Base-by-base conservation (phyloP, 2,888 invertebrate genomes). In the Hypercompe scribonia region DNA sequence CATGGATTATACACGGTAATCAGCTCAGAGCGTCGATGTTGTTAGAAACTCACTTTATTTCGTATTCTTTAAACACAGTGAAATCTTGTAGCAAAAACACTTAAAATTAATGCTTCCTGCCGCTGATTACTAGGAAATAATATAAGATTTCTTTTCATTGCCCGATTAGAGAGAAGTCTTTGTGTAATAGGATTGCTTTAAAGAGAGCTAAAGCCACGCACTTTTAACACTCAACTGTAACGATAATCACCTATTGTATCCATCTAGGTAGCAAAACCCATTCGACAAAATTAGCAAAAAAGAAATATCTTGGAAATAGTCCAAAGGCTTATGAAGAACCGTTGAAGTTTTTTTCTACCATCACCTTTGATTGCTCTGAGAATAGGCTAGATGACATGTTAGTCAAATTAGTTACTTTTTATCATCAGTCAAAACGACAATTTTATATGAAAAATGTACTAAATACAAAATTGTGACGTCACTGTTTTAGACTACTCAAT, bases 281-380 rank as follows among this genome's bases (percentile, higher is more conserved):
- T 10, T 21, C 46, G 13, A 21, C 28, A 28, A 28, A 71, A 33
- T 36, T 28, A 31, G 36, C 31, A 71, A 66, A 65, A 71, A 71
- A 65, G 39, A 28, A 28, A n/a, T 24, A 39, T 33, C 33, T 66
- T 54, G 58, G 42, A 39, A 39, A 68, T 42, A 64, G 54, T 21
- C 31, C 3, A 69, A 72, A 72, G 34, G 63, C 50, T 72, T 67
- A 72, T 68, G 63, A 63, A 24, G 18, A 63, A 50, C 28, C 42
- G 42, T 33, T 33, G 66, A 34, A 24, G 7, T 10, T 66, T 58
- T 71, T 68, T 72, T 72, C 67, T 42, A 24, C 63, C 31, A 72
- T 72, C 34, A 65, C 13, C 63, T 34, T 63, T 68, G 64, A 68
- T 72, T 18, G 18, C 24, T 64, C 31, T 65, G 64, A n/a, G n/a